Evolutionary conservation across 2,113 vertebrate species (phyloP), one percentile per base, ranked within the genome.

Genomic region (Mastomys natalensis): DNA sequence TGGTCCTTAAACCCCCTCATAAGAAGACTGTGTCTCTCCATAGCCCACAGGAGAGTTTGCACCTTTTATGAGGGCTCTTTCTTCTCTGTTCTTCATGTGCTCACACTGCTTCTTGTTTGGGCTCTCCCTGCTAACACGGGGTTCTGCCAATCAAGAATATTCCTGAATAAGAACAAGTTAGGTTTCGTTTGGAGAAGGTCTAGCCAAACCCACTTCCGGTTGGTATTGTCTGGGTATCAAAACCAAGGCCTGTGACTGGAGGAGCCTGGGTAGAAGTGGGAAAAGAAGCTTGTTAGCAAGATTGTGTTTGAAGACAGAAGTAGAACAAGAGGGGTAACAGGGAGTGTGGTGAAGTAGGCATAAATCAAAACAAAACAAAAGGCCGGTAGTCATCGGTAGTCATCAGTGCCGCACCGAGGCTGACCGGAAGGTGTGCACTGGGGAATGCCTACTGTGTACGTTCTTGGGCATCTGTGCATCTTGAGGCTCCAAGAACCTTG

Each of bases 341-440:
- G 12, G 19, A 2, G 17, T 10, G 24, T 16, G 24, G n/a, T 40
- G 24, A 53, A 48, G 4, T 22, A 60, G 45, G 58, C 62, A 64
- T 37, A 55, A 45, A 84, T 4, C 29, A 77, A 66, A 64, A 29
- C 13, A 2, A 60, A 43, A 13, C 70, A 45, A 37, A 40, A 40
- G 62, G 17, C 1, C 0, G 1, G 55, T 51, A 37, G 29, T 22
- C 7, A 62, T 16, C 0, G 1, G 55, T 51, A 37, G 29, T 22
- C 7, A 62, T 16, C 0, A 3, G 51, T 3, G 51, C 9, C 48
- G 29, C 8, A 0, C 4, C 10, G n/a, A 64, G n/a, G 58, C 6
- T 87, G 66, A 95, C 17, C 0, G 43, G 22, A 58, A 37, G 13
- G 19, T 37, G 37, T 64, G 43, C 19, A 5, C 10, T 15, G 2